Evolutionary conservation across 2,113 vertebrate genomes (phyloP).

Genomic region (Hiodon alosoides): DNA sequence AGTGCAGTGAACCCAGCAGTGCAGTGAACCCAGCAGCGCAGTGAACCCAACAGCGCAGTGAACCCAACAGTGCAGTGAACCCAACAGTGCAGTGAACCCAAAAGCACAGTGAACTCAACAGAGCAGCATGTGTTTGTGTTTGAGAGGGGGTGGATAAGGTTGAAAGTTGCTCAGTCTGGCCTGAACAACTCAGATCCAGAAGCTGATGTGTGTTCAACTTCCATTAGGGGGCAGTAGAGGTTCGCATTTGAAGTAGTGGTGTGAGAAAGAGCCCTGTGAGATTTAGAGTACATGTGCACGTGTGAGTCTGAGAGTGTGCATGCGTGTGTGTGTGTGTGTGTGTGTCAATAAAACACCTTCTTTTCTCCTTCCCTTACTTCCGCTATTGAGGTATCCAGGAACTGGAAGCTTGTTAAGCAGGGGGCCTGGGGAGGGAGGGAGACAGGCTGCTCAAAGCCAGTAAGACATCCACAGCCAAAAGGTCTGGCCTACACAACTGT

Average conservation of each 20-base stretch:
- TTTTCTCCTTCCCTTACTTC: background rate
- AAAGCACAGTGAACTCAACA: no score
- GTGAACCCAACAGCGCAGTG: no score
- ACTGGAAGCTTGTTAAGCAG: slow-evolving; percentile 7
- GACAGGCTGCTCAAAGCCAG: slow-evolving; percentile 9
- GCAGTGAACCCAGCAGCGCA: no score
- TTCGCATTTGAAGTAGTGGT: slow-evolving; percentile 11
- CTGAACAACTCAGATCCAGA: slow-evolving; percentile 4
- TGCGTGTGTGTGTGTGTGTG: slow-evolving; percentile 30
- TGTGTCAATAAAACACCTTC: slow-evolving; percentile 3
- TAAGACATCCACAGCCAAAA: background rate
- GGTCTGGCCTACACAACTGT: background rate
- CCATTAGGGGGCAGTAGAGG: slow-evolving; percentile 50
- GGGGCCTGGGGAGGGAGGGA: background rate
- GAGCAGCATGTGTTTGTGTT: background rate
- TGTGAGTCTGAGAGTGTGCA: background rate
- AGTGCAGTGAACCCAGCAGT: no score
- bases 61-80: no score
- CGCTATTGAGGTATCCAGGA: slow-evolving; percentile 23
- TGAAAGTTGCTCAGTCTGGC: no score
- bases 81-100: no score
- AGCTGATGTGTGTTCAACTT: background rate
- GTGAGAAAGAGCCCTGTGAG: background rate
- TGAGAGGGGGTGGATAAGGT: background rate
- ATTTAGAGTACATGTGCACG: slow-evolving; percentile 5